A percentile compares a stretch with the other conserved stretches of the same genome.
Conservation (phyloP, 2,113 vertebrate species). For the cat (Felis catus) region DNA sequence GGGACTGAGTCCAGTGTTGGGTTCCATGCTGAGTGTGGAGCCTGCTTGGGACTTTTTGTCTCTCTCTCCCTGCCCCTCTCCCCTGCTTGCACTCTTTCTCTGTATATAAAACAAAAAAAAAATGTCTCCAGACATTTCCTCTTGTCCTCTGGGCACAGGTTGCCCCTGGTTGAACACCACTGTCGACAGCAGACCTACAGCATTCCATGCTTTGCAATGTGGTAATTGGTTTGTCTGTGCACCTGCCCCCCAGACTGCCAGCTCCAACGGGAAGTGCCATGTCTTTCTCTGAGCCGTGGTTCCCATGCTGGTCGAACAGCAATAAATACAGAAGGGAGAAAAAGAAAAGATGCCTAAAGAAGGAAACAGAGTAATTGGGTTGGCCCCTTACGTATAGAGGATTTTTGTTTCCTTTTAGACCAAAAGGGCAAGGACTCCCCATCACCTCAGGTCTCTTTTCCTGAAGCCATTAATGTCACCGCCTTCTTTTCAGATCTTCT, state of each 20-base stretch:
- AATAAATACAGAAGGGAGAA: not conserved
- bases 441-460: not conserved
- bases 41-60: too few relatives aligned
- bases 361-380: not conserved
- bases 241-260: too few relatives aligned
- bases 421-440: not conserved
- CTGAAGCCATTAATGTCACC: not conserved
- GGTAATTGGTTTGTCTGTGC: not conserved
- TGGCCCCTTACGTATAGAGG: not conserved
- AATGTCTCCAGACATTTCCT: not conserved
- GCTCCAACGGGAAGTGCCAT: not conserved
- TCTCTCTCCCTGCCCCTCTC: too few relatives aligned
- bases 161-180: not conserved
- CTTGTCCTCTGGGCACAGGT: not conserved
- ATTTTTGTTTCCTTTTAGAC: constrained; percentile 11
- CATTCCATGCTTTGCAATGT: not conserved
- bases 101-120: not conserved
- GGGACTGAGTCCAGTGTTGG: too few relatives aligned
- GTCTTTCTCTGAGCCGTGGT: not conserved
- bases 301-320: too few relatives aligned
- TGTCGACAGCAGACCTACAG: not conserved
- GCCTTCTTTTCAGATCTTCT: not conserved
- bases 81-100: too few relatives aligned
- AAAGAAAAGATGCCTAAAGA: not conserved
- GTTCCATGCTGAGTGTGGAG: too few relatives aligned